phyloP scores from a whole-genome alignment of 2,888 invertebrate genomes.

The Tenthredo scrophulariae region DNA sequence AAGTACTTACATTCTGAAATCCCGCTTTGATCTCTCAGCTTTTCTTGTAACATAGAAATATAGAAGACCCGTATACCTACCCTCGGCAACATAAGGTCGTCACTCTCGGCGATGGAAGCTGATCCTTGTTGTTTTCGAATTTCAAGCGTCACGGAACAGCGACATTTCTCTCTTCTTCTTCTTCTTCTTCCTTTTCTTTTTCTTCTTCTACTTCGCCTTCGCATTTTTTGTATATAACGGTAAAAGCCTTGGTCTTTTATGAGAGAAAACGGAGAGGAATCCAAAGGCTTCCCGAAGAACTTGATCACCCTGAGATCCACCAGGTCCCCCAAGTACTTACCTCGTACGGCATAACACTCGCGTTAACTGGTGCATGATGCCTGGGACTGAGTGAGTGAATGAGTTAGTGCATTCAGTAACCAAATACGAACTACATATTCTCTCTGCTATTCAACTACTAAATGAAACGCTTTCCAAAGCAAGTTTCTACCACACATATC shows the following conservation, averaged over 20 bases:
- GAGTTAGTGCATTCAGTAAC: background rate
- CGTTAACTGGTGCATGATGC: background rate
- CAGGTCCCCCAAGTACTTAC: background rate
- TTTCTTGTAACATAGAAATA: background rate
- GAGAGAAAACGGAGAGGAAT: background rate
- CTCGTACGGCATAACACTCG: background rate
- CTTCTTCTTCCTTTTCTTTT: background rate
- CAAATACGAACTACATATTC: background rate
- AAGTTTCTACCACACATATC: background rate
- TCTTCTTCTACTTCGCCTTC: background rate
- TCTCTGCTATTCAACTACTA: background rate
- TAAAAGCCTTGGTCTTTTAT: background rate
- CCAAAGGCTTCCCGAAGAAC: background rate
- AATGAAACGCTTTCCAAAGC: background rate
- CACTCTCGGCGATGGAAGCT: conserved; percentile 13
- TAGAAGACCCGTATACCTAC: background rate
- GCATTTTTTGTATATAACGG: background rate
- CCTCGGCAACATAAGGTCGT: background rate
- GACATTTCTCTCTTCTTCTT: background rate
- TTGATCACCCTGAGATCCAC: background rate
- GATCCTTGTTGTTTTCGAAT: conserved; percentile 24
- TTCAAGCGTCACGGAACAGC: background rate
- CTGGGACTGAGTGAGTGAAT: background rate
- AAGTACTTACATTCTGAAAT: conserved; percentile 36
- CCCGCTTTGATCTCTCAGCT: conserved; percentile 28